Evolutionary conservation across 2,113 vertebrate genomes (phyloP), one percentile per base, ranked within the genome.

Genomic region (Dicaeum eximium): DNA sequence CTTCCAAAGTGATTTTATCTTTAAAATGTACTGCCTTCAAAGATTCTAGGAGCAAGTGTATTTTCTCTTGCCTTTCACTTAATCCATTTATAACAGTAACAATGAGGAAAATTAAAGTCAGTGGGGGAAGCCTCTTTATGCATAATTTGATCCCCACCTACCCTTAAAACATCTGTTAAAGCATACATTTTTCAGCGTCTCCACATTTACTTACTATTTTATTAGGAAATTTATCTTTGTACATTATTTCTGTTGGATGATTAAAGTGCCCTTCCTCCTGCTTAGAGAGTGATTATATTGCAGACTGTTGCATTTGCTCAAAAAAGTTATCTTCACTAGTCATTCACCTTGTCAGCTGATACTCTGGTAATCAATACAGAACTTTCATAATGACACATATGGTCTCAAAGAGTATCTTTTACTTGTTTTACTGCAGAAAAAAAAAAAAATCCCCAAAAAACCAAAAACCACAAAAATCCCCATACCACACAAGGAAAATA

Each of bases 201-300:
- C 25, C 17, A 40, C 5, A 17, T 50, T 58, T 54, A 11, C 5
- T 64, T 57, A 45, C 33, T 42, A 60, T 58, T 67, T 71, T 50
- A 35, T 64, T 80, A 7, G 5, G 11, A 57, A 35, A 53, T 20
- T 81, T 67, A 40, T 37, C 35, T 66, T 67, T 25, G 45, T 53
- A 35, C 11, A n/a, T 64, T 40, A 3, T 45, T 85, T 78, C 60
- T 45, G 2, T 31, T 45, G 13, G 20, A 57, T 51, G 28, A 40
- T 74, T 56, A 61, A 66, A 53, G 5, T 25, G 74, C 1, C 2
- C 3, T 33, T 80, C 6, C 19, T 64, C 9, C 30, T 47, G 4
- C 13, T 78, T 47, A 33, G 11, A 53, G 28, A 75, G 4, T 0
- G 0, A 51, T 42, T 14, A 8, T 47, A 50, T 40, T 27, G 19